A percentile compares a stretch with the other conserved stretches of the same genome.
Conservation (phyloP, 2,888 invertebrate species). For the Cinara cedri region DNA sequence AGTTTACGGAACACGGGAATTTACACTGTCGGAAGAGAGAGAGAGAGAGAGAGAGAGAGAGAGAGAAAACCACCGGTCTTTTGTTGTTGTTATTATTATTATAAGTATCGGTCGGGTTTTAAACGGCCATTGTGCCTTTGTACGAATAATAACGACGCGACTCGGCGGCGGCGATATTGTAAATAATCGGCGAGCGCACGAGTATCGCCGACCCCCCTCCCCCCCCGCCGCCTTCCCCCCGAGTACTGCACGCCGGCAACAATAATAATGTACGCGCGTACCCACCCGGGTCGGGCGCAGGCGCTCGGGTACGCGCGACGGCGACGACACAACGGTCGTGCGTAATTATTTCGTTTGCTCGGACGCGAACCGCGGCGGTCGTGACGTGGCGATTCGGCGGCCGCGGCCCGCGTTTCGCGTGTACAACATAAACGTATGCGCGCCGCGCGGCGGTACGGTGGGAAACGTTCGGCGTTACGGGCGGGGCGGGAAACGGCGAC, state of each 20-base stretch:
- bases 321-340: conserved; percentile 42
- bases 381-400: conserved; percentile 51
- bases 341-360: conserved; percentile 55
- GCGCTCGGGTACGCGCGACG: no score
- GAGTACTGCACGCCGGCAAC: not conserved
- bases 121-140: no score
- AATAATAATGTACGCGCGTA: not conserved
- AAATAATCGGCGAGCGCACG: conserved; percentile 3
- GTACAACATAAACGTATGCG: conserved; percentile 48
- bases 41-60: no score
- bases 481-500: not conserved
- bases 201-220: conserved; percentile 7
- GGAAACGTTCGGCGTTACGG: conserved; percentile 4
- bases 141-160: conserved; percentile 27
- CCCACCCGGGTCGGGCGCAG: no score
- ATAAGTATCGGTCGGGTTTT: no score
- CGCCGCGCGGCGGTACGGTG: not conserved
- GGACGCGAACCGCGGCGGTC: not conserved
- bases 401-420: conserved; percentile 25
- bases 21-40: no score
- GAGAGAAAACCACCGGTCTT: no score
- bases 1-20: no score
- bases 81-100: no score
- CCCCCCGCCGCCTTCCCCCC: no score
- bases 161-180: no score